Evolutionary conservation across 2,888 invertebrate genomes (phyloP).

Genomic region (Portevinia maculata): DNA sequence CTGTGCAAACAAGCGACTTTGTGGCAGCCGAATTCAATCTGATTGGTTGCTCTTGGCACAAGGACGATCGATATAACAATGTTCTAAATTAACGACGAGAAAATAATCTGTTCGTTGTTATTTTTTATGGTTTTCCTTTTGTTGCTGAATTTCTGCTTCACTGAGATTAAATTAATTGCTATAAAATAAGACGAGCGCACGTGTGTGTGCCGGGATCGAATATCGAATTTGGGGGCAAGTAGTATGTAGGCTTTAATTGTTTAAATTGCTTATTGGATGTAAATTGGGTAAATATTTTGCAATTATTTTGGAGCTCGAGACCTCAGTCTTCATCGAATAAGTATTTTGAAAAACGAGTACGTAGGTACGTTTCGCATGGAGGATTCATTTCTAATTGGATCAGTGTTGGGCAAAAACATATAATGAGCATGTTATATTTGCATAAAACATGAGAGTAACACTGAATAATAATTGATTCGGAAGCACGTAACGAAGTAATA

Average conservation of each 20-base stretch:
- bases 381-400: conserved; percentile 43
- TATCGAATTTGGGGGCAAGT: conserved; percentile 31
- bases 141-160: conserved; percentile 39
- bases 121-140: conserved; percentile 41
- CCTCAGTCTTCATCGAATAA: background rate
- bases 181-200: conserved; percentile 38
- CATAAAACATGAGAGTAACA: conserved; percentile 27
- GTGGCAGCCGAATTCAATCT: conserved; percentile 63
- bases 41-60: conserved; percentile 54
- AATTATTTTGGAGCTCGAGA: conserved; percentile 49
- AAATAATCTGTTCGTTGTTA: conserved; percentile 72
- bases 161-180: conserved; percentile 70
- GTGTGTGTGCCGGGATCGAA: conserved; percentile 47
- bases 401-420: conserved; percentile 15
- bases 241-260: conserved; percentile 54
- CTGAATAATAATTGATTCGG: conserved; percentile 29
- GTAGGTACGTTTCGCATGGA: conserved; percentile 2
- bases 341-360: background rate
- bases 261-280: conserved; percentile 46
- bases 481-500: conserved; percentile 23
- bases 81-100: conserved; percentile 70
- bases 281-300: conserved; percentile 38
- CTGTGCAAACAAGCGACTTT: conserved; percentile 73
- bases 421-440: conserved; percentile 36
- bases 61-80: conserved; percentile 54